Percentiles rank a stretch among this genome's conserved stretches.
phyloP scores from a whole-genome alignment of 2,888 invertebrate genomes.

The Schizaphis graminum region DNA sequence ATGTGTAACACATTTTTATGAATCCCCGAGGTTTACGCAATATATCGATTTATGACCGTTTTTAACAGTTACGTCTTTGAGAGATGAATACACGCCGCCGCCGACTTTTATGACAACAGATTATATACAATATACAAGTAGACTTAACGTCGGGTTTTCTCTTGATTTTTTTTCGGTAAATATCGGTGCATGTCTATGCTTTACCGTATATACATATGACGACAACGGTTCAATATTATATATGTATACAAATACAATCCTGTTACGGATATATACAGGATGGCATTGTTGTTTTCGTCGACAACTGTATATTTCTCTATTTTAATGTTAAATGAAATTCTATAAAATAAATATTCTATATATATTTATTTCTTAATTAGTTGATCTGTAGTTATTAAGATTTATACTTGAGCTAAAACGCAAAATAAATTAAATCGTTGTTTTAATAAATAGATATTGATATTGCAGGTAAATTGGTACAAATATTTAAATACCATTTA shows the following conservation, averaged over 20 bases:
- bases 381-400: background rate
- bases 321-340: too few species aligned
- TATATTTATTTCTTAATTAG: background rate
- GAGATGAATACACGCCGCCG: slow-evolving; percentile 42
- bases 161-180: slow-evolving; percentile 15
- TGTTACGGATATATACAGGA: background rate
- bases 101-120: slow-evolving; percentile 58
- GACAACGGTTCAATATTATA: background rate
- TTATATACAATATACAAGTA: background rate
- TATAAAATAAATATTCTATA: background rate
- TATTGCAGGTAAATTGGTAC: background rate
- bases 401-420: background rate
- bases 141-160: slow-evolving; percentile 49
- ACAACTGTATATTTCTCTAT: background rate
- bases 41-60: slow-evolving; percentile 53
- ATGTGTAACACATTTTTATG: slow-evolving; percentile 45
- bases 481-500: background rate
- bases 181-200: slow-evolving; percentile 6
- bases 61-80: slow-evolving; percentile 66
- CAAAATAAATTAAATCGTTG: background rate
- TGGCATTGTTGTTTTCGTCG: too few species aligned
- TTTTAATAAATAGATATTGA: background rate
- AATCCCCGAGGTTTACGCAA: slow-evolving; percentile 60
- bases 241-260: background rate
- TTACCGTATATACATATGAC: background rate